Conservation (phyloP, 2,797 vertebrate species). For the Potorous gilbertii region DNA sequence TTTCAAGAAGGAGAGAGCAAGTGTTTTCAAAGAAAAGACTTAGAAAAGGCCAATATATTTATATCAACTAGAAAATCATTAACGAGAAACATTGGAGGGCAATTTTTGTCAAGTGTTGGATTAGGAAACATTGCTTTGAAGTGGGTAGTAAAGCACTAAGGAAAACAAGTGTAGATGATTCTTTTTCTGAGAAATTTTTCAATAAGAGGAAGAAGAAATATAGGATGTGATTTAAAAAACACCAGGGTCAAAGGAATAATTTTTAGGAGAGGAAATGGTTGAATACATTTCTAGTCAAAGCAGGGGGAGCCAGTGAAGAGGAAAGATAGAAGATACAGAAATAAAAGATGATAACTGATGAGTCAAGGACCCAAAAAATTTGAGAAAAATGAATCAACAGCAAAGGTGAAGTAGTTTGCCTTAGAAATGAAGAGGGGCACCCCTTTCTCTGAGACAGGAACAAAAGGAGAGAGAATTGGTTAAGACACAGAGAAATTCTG, state of each 20-base stretch:
- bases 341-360: background rate
- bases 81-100: background rate
- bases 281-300: background rate
- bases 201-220: background rate
- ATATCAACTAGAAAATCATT: background rate
- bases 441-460: background rate
- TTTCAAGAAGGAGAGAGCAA: background rate
- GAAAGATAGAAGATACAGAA: background rate
- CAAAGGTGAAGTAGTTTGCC: background rate
- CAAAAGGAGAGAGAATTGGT: background rate
- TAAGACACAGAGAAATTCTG: background rate
- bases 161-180: background rate
- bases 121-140: background rate
- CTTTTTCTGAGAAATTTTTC: background rate
- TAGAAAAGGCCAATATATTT: background rate
- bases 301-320: background rate
- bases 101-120: background rate
- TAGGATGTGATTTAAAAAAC: background rate
- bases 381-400: background rate
- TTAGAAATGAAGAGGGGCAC: background rate
- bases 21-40: background rate
- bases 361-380: background rate
- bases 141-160: background rate
- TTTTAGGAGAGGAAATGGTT: background rate
- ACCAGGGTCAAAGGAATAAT: background rate